These are phyloP conservation scores for Otus sunia DNA, from an alignment of 2,113 vertebrate genomes.

Conservation along the genomic window DNA sequence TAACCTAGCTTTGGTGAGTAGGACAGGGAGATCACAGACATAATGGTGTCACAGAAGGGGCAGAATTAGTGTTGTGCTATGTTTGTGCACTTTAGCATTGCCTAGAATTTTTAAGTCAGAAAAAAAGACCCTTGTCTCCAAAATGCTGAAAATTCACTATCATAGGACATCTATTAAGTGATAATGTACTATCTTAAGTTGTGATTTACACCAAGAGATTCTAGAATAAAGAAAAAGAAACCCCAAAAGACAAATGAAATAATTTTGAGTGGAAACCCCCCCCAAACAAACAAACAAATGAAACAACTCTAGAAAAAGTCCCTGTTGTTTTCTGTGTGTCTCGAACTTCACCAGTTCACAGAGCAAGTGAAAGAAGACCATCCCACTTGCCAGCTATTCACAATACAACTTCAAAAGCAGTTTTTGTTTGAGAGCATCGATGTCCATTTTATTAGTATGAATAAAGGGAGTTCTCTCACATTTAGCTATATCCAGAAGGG, in stretches of 20 bases:
- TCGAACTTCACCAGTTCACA: background rate
- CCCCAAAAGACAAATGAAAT: background rate
- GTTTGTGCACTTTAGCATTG: background rate
- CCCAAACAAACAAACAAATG: background rate
- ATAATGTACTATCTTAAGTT: background rate
- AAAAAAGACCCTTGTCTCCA: background rate
- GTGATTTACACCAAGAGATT: background rate
- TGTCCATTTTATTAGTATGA: slow-evolving; percentile 72
- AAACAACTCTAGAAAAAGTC: background rate
- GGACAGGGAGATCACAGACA: background rate
- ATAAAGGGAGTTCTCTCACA: slow-evolving; percentile 71
- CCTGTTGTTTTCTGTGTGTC: background rate
- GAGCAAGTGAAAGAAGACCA: background rate
- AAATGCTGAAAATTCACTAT: background rate
- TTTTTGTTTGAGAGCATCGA: slow-evolving; percentile 59
- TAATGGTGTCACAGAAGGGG: background rate
- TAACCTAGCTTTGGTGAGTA: background rate
- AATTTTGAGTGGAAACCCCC: background rate
- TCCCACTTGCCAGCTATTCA: slow-evolving; percentile 18
- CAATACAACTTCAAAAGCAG: slow-evolving; percentile 8
- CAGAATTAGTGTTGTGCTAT: background rate
- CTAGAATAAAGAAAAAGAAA: background rate
- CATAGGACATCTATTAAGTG: background rate
- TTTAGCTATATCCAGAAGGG: slow-evolving; percentile 72
- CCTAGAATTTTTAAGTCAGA: background rate